Evolutionary conservation across 2,888 invertebrate species (phyloP).

Genomic region (Coleophora flavipennella): DNA sequence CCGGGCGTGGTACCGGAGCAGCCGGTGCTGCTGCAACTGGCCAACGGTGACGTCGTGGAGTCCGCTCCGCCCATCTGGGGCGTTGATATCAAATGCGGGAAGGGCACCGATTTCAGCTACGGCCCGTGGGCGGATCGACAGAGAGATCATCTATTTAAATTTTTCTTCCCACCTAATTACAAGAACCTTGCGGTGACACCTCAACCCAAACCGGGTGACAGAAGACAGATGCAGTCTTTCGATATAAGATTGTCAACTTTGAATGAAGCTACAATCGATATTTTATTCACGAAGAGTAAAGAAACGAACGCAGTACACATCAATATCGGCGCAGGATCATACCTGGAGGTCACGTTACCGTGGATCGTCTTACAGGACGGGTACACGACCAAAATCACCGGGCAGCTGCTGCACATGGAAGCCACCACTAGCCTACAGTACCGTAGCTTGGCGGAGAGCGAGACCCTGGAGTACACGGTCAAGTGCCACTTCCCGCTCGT

Average conservation of each 20-base stretch:
- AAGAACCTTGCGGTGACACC: slow-evolving; percentile 85
- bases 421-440: slow-evolving; percentile 96
- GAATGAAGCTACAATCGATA: slow-evolving; percentile 95
- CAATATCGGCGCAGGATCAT: slow-evolving; percentile 95
- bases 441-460: slow-evolving; percentile 92
- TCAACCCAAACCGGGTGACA: slow-evolving; percentile 88
- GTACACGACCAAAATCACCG: slow-evolving; percentile 91
- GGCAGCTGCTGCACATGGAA: slow-evolving; percentile 94
- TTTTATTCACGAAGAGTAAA: slow-evolving; percentile 93
- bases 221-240: slow-evolving; percentile 90
- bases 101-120: slow-evolving; percentile 96
- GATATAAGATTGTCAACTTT: slow-evolving; percentile 93
- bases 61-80: slow-evolving; percentile 97
- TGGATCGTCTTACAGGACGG: slow-evolving; percentile 93
- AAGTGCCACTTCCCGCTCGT: slow-evolving; percentile 90
- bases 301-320: slow-evolving; percentile 98
- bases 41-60: slow-evolving; percentile 94
- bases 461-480: slow-evolving; percentile 93
- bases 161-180: slow-evolving; percentile 95
- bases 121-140: slow-evolving; percentile 99
- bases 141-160: slow-evolving; percentile 93
- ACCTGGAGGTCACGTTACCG: slow-evolving; percentile 95
- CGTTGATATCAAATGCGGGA: slow-evolving; percentile 94
- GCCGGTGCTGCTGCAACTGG: slow-evolving; percentile 89
- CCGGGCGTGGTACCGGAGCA: slow-evolving; percentile 93